Evolutionary conservation across 2,797 vertebrate species (phyloP).

Genomic region (Notolabrus celidotus): DNA sequence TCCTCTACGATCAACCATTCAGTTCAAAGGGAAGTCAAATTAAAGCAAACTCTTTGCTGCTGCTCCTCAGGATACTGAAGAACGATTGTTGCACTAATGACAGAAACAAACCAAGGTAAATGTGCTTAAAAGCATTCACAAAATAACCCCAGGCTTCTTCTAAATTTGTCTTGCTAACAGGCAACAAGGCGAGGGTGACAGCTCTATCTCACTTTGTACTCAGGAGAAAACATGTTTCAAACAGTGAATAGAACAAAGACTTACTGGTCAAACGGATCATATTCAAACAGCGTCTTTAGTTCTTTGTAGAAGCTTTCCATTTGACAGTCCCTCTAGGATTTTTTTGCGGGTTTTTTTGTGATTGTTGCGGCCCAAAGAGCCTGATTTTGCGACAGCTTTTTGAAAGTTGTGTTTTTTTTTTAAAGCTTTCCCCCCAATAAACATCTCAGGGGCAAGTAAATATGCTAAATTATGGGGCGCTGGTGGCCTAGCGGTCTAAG

Average conservation of each 20-base stretch:
- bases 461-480: too few species aligned
- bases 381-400: too few species aligned
- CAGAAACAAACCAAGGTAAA: not conserved
- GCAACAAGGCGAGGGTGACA: constrained; percentile 1
- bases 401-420: too few species aligned
- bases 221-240: not conserved
- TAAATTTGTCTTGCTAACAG: not conserved
- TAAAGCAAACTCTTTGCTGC: not conserved
- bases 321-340: too few species aligned
- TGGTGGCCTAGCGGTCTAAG: too few species aligned
- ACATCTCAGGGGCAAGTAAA: too few species aligned
- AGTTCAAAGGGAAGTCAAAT: not conserved
- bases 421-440: too few species aligned
- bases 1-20: not conserved
- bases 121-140: not conserved
- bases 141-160: constrained; percentile 13
- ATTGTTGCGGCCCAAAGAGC: too few species aligned
- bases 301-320: too few species aligned
- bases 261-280: constrained; percentile 1
- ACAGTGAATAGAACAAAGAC: not conserved
- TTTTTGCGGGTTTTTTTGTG: too few species aligned
- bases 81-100: not conserved
- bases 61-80: not conserved
- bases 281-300: not conserved
- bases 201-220: constrained; percentile 10